Evolutionary conservation across 2,888 invertebrate species (phyloP).

Genomic region (Lithosia quadra): DNA sequence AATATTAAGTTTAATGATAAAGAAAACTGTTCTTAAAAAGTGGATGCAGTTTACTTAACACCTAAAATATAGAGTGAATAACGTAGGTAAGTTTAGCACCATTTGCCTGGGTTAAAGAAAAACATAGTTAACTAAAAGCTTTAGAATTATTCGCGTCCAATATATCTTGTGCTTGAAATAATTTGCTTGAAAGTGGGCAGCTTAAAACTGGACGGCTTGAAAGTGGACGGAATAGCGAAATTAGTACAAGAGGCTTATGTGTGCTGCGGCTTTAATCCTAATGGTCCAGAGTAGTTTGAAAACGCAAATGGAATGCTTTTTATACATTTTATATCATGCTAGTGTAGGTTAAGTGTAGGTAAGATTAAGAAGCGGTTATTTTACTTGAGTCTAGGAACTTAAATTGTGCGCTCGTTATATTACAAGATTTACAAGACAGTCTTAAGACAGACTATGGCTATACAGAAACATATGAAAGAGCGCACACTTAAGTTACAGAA

Average conservation of each 20-base stretch:
- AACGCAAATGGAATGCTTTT: constrained; percentile 10
- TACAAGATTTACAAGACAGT: no score
- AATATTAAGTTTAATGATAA: no score
- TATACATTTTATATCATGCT: not conserved
- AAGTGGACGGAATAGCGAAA: constrained; percentile 36
- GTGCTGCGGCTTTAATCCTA: constrained; percentile 18
- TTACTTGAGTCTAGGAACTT: not conserved
- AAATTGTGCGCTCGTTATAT: not conserved
- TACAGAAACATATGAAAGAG: no score
- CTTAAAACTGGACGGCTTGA: constrained; percentile 20
- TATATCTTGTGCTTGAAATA: constrained; percentile 37
- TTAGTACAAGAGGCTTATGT: constrained; percentile 26
- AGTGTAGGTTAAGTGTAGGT: not conserved
- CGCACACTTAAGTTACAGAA: no score
- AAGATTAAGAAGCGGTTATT: not conserved
- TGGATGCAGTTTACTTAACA: no score
- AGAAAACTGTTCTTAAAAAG: no score
- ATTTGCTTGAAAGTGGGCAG: constrained; percentile 27
- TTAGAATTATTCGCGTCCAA: constrained; percentile 41
- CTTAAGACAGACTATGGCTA: no score
- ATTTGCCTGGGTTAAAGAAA: not conserved
- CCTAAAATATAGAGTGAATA: not conserved
- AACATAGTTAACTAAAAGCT: constrained; percentile 50
- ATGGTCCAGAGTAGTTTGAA: constrained; percentile 15
- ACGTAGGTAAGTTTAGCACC: not conserved